These are phyloP conservation scores for Philaethria dido DNA, from an alignment of 2,888 invertebrate genomes.

Conservation along the genomic window DNA sequence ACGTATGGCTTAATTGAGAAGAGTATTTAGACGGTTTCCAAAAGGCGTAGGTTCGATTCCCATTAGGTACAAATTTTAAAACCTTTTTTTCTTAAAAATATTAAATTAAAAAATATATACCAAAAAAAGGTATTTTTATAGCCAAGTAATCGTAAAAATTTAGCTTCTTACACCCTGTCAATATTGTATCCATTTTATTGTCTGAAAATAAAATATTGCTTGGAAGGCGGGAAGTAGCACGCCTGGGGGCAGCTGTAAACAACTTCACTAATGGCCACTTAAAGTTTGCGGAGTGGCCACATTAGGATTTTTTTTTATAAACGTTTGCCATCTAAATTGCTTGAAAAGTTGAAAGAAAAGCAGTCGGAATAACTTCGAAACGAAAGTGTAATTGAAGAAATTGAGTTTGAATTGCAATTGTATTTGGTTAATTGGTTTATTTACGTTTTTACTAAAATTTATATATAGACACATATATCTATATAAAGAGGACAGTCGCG, in stretches of 20 bases:
- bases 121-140: conserved; percentile 5
- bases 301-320: conserved; percentile 50
- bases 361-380: conserved; percentile 1
- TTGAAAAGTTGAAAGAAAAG: conserved; percentile 21
- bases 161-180: conserved; percentile 15
- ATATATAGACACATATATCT: no score
- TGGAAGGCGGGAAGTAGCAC: conserved; percentile 49
- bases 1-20: no score
- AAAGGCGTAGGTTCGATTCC: no score
- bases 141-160: background rate
- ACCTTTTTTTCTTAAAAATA: no score
- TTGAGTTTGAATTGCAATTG: background rate
- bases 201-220: conserved; percentile 34
- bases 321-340: conserved; percentile 30
- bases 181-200: conserved; percentile 28
- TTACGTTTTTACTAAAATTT: background rate
- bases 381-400: conserved; percentile 10
- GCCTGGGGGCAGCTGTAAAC: conserved; percentile 69
- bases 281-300: conserved; percentile 67
- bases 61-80: no score
- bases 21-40: no score
- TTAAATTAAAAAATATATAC: no score
- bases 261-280: conserved; percentile 74
- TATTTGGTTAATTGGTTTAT: conserved; percentile 3
- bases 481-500: no score